These are phyloP conservation scores for Sinelater perroti DNA, from an alignment of 2,888 invertebrate species.

Conservation along the genomic window DNA sequence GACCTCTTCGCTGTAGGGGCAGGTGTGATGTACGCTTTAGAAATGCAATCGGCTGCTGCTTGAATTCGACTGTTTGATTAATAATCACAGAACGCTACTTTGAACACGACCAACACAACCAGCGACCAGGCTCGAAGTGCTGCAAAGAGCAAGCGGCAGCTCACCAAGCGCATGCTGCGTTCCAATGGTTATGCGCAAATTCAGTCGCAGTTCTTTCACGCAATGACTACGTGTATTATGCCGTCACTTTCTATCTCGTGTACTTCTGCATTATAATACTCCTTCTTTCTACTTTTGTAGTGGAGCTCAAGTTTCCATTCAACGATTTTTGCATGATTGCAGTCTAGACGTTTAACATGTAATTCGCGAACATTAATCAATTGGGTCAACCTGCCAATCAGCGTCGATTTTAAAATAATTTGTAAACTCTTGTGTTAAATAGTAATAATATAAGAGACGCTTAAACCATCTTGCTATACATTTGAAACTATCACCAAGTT, in stretches of 20 bases:
- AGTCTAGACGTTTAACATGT: background rate
- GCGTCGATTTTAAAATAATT: too few relatives aligned
- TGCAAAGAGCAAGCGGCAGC: conserved; percentile 1
- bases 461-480: too few relatives aligned
- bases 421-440: too few relatives aligned
- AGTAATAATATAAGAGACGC: too few relatives aligned
- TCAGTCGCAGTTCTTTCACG: background rate
- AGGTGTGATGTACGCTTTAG: background rate
- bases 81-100: background rate
- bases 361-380: too few relatives aligned
- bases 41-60: conserved; percentile 1
- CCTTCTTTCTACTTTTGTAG: too few relatives aligned
- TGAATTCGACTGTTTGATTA: background rate
- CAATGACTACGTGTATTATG: background rate
- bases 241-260: background rate
- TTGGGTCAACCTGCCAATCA: too few relatives aligned
- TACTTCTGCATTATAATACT: background rate
- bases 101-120: conserved; percentile 1
- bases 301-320: background rate
- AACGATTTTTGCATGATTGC: background rate
- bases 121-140: conserved; percentile 1
- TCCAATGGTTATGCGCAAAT: conserved; percentile 6
- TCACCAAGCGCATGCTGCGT: conserved; percentile 10
- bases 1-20: background rate
- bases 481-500: too few relatives aligned